phyloP scores from a whole-genome alignment of 2,113 vertebrate genomes.

The Spea multiplicata region DNA sequence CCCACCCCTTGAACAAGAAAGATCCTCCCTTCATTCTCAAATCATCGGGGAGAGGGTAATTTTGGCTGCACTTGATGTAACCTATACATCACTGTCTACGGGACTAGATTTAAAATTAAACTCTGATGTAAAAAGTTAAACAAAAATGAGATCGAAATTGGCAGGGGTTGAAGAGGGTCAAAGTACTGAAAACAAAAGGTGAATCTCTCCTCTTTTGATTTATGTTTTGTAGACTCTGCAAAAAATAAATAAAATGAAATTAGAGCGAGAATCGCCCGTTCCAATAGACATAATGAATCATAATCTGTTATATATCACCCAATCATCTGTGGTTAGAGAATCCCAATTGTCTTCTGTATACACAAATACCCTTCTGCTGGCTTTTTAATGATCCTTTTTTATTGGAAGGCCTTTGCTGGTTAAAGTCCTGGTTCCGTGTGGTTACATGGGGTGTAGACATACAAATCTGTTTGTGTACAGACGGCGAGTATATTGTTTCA shows the following conservation, averaged over 20 bases:
- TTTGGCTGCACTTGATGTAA: slow-evolving; percentile 91
- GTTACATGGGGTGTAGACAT: slow-evolving; percentile 12
- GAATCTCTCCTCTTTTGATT: slow-evolving; percentile 75
- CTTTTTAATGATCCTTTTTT: background rate
- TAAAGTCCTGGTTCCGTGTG: background rate
- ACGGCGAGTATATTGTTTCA: slow-evolving; percentile 26
- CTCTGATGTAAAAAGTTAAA: slow-evolving; percentile 98
- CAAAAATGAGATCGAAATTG: slow-evolving; percentile 95
- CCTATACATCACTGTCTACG: slow-evolving; percentile 98
- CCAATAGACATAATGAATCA: slow-evolving; percentile 55
- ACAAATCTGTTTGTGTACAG: slow-evolving; percentile 37
- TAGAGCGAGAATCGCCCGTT: slow-evolving; percentile 45
- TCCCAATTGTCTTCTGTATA: slow-evolving; percentile 7
- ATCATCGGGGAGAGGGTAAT: slow-evolving; percentile 91
- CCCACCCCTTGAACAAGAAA: slow-evolving; percentile 73
- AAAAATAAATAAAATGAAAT: slow-evolving; percentile 51
- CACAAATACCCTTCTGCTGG: background rate
- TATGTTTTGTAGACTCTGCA: slow-evolving; percentile 62
- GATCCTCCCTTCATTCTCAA: slow-evolving; percentile 69
- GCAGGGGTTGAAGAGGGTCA: slow-evolving; percentile 89
- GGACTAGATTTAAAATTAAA: slow-evolving; percentile 94
- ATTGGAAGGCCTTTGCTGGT: background rate
- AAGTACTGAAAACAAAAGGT: slow-evolving; percentile 76
- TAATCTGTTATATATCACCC: slow-evolving; percentile 29
- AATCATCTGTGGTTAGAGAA: background rate